Conservation (phyloP, 1,140 invertebrate genomes). For the Eriocheir sinensis region DNA sequence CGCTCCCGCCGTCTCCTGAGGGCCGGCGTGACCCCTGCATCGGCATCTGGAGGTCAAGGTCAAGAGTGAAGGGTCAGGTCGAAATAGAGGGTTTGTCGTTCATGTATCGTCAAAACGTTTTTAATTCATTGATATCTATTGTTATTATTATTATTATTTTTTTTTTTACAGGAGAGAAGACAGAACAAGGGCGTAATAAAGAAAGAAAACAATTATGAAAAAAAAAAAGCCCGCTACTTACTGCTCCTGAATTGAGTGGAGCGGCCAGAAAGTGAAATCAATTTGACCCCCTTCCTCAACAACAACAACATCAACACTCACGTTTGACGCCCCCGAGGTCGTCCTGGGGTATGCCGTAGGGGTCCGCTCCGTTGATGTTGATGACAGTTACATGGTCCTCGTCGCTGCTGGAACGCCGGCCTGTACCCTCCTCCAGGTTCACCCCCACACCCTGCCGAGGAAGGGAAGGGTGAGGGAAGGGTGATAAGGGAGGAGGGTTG, state of each 20-base stretch:
- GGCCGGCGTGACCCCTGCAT: constrained; percentile 89
- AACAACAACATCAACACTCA: constrained; percentile 79
- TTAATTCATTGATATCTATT: too few relatives aligned
- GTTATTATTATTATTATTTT: too few relatives aligned
- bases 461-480: background rate
- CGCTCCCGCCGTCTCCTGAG: constrained; percentile 88
- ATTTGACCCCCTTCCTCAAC: background rate
- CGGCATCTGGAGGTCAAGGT: constrained; percentile 81
- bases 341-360: constrained; percentile 82
- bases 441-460: constrained; percentile 49
- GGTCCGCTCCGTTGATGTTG: constrained; percentile 82
- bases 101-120: too few relatives aligned
- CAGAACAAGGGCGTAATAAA: background rate
- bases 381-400: constrained; percentile 81
- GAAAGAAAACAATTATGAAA: background rate
- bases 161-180: too few relatives aligned
- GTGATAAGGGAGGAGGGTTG: background rate
- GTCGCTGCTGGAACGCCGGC: constrained; percentile 69
- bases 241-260: too few relatives aligned
- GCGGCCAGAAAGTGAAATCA: background rate
- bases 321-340: constrained; percentile 83
- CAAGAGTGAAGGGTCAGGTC: background rate
- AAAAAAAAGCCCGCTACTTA: background rate
- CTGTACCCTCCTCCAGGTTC: constrained; percentile 54
- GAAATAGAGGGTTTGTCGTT: background rate